These are phyloP conservation scores for Barnardius zonarius DNA, from an alignment of 2,113 vertebrate genomes.

Conservation along the genomic window DNA sequence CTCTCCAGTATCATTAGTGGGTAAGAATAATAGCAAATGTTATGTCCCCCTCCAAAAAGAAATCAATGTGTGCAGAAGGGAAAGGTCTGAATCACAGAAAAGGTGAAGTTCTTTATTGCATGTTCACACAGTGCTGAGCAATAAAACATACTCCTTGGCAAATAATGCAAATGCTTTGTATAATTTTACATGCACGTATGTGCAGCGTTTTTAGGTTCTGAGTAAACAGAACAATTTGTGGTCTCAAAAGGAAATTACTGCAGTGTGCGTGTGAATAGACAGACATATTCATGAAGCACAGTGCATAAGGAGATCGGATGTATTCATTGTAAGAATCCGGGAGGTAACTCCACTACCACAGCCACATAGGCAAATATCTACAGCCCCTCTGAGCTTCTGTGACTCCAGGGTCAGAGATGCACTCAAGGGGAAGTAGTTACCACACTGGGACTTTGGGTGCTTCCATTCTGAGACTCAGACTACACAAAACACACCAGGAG, in stretches of 20 bases:
- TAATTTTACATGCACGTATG: neutral
- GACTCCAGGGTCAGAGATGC: neutral
- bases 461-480: neutral
- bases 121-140: neutral
- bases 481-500: neutral
- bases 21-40: slow-evolving; percentile 1
- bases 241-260: neutral
- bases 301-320: neutral
- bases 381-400: neutral
- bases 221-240: slow-evolving; percentile 9
- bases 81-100: neutral
- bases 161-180: neutral
- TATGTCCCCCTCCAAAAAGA: neutral
- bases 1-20: neutral
- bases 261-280: neutral
- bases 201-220: slow-evolving; percentile 1
- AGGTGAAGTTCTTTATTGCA: neutral
- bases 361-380: neutral
- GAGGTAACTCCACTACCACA: neutral
- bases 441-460: neutral
- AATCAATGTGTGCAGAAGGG: neutral
- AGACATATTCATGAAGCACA: neutral
- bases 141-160: neutral
- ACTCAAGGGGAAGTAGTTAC: neutral
- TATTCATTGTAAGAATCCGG: neutral